Conservation (phyloP, 2,888 invertebrate genomes). For the Elysia crispata region DNA sequence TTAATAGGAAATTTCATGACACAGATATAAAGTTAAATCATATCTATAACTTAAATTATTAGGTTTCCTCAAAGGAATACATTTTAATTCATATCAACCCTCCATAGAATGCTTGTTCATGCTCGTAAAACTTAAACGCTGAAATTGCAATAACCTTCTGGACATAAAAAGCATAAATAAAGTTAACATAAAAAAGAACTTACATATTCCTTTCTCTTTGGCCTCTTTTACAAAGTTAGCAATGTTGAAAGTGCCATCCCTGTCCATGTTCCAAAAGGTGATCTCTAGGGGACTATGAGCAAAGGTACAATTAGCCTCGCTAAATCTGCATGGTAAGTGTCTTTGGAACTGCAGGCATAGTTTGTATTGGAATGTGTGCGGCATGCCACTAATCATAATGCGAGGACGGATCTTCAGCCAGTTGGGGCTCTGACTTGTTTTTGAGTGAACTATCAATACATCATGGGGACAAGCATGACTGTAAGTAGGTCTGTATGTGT, state of each 20-base stretch:
- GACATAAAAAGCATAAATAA: no score
- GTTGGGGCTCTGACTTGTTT: conserved; percentile 52
- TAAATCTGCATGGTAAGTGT: conserved; percentile 60
- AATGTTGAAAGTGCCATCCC: conserved; percentile 61
- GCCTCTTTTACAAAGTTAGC: conserved; percentile 62
- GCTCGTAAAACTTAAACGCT: no score
- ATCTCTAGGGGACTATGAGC: conserved; percentile 66
- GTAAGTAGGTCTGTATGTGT: conserved; percentile 51
- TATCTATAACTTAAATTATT: no score
- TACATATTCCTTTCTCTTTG: conserved; percentile 47
- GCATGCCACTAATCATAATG: background rate
- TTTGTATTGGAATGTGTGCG: conserved; percentile 44
- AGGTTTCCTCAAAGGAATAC: no score
- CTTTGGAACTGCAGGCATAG: conserved; percentile 66
- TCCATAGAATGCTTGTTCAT: no score
- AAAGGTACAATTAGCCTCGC: conserved; percentile 67
- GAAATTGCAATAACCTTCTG: no score
- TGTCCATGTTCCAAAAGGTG: conserved; percentile 67
- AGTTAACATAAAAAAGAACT: no score
- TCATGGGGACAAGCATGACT: conserved; percentile 63
- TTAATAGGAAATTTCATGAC: no score
- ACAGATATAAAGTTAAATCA: no score
- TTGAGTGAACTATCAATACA: conserved; percentile 61
- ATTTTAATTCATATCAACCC: no score
- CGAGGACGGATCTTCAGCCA: conserved; percentile 70